Percentiles rank a stretch among this genome's conserved stretches.
Evolutionary conservation across 2,797 vertebrate genomes (phyloP).

Genomic region (Leptodactylus fallax): DNA sequence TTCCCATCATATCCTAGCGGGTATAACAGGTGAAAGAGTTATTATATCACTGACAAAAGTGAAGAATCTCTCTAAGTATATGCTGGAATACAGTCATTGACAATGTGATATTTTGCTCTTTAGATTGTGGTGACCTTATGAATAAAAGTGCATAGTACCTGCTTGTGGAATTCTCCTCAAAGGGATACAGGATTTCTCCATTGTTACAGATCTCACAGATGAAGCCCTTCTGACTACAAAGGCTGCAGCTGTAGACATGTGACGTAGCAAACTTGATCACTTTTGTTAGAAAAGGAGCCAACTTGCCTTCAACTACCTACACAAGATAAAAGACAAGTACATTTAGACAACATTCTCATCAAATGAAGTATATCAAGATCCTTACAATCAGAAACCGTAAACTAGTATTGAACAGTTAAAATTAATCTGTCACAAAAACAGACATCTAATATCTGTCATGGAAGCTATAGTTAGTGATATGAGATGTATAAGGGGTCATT

Average conservation of each 20-base stretch:
- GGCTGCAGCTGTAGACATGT: constrained; percentile 95
- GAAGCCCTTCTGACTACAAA: constrained; percentile 98
- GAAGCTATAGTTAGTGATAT: too few species aligned
- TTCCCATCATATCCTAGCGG: too few species aligned
- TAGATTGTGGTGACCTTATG: not conserved
- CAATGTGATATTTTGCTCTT: not conserved
- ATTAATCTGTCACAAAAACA: too few species aligned
- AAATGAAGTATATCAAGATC: not conserved
- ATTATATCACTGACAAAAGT: not conserved
- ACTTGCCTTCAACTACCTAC: constrained; percentile 96
- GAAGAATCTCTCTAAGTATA: not conserved
- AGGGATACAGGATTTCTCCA: constrained; percentile 95
- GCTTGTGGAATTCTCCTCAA: constrained; percentile 93
- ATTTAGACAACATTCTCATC: not conserved
- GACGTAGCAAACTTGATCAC: constrained; percentile 97
- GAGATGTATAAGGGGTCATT: too few species aligned
- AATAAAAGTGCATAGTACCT: constrained; percentile 77
- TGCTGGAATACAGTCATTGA: not conserved
- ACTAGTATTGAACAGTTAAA: too few species aligned
- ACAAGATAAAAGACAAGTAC: constrained; percentile 64
- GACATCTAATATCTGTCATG: too few species aligned
- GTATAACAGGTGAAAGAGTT: not conserved
- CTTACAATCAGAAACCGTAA: not conserved
- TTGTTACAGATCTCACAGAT: constrained; percentile 98
- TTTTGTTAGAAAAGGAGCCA: constrained; percentile 95